Evolutionary conservation across 2,113 vertebrate species (phyloP).

Genomic region (Zosterops japonicus): DNA sequence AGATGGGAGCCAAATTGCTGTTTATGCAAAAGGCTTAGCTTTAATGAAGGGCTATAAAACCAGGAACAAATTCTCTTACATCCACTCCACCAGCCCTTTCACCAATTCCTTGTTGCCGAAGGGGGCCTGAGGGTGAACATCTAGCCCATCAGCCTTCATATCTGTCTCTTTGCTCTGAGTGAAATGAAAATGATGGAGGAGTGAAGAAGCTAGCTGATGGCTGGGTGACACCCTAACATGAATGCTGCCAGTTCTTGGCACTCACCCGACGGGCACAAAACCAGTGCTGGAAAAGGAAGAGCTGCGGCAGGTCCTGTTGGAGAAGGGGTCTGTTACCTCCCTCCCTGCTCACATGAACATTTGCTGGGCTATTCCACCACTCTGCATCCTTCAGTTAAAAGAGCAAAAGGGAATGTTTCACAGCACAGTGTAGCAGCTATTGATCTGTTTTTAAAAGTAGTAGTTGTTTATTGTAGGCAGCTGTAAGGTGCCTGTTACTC

Average conservation of each 20-base stretch:
- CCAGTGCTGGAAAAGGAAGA: not conserved
- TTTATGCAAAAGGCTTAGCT: not conserved
- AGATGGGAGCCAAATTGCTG: not conserved
- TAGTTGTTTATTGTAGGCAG: not conserved
- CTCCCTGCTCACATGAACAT: not conserved
- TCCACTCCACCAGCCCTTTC: not conserved
- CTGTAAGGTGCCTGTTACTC: not conserved
- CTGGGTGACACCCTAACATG: not conserved
- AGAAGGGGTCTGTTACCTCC: not conserved
- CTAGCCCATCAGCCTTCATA: not conserved
- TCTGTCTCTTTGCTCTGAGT: not conserved
- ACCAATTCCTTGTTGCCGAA: not conserved
- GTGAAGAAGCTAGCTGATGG: not conserved
- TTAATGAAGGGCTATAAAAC: not conserved
- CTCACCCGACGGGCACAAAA: not conserved
- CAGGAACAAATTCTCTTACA: not conserved
- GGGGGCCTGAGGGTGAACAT: not conserved
- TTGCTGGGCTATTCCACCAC: accelerated
- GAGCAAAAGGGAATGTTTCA: not conserved
- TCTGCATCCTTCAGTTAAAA: not conserved
- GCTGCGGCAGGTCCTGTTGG: not conserved
- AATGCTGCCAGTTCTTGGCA: not conserved
- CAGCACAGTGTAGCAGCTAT: not conserved
- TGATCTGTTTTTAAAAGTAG: not conserved
- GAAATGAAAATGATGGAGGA: not conserved